Evolutionary conservation across 1,140 invertebrate genomes (phyloP).

Genomic region (Danaus melanippus): DNA sequence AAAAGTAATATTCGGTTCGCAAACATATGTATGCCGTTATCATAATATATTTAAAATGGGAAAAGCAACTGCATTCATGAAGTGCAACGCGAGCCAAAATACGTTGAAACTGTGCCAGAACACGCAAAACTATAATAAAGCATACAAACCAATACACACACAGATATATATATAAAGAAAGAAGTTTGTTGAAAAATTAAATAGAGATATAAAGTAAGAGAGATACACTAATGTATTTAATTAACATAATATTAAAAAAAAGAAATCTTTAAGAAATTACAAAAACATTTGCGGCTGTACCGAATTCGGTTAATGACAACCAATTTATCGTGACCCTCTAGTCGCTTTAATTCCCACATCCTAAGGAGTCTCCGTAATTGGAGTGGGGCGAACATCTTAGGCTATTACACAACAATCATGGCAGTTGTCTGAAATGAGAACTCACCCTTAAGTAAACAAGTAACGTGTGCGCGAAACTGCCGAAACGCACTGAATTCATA

Average conservation of each 20-base stretch:
- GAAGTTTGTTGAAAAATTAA: too few species aligned
- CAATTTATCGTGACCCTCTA: slow-evolving; percentile 25
- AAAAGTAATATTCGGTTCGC: too few species aligned
- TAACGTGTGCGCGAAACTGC: slow-evolving; percentile 69
- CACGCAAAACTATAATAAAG: slow-evolving; percentile 49
- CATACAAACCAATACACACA: slow-evolving; percentile 38
- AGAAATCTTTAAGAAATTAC: slow-evolving; percentile 14
- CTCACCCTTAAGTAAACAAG: slow-evolving; percentile 71
- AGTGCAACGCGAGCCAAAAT: slow-evolving; percentile 61
- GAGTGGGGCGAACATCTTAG: slow-evolving; percentile 18
- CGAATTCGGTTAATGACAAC: slow-evolving; percentile 36
- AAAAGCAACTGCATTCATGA: slow-evolving; percentile 57
- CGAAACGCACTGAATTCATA: slow-evolving; percentile 62
- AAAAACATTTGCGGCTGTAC: slow-evolving; percentile 23
- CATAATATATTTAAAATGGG: slow-evolving; percentile 39
- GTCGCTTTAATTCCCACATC: slow-evolving; percentile 9
- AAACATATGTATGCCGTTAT: slow-evolving; percentile 12
- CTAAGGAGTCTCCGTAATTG: slow-evolving; percentile 13
- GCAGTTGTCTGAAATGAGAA: slow-evolving; percentile 69
- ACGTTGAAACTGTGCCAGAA: slow-evolving; percentile 63
- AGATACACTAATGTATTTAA: too few species aligned
- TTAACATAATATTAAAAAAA: too few species aligned
- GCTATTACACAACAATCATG: slow-evolving; percentile 63
- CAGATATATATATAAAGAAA: not conserved
- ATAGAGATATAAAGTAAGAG: too few species aligned